phyloP scores from a whole-genome alignment of 1,140 invertebrate species.

The Aphis craccivora region DNA sequence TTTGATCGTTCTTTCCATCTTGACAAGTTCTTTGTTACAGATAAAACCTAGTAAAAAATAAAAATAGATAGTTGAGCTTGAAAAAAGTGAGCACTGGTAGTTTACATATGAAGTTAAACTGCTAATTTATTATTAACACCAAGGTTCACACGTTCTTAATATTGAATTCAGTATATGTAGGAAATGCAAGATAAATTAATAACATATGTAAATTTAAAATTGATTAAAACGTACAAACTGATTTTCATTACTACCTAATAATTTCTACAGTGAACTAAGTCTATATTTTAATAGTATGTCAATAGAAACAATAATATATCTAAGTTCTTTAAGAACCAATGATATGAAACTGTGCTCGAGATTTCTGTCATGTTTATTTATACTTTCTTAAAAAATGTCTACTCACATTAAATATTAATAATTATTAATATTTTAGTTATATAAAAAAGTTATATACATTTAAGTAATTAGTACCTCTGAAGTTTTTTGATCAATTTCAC shows the following conservation, averaged over 20 bases:
- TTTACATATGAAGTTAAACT: no score
- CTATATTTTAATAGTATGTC: neutral
- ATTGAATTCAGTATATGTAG: neutral
- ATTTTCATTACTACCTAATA: neutral
- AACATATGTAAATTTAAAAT: neutral
- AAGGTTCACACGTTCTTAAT: neutral
- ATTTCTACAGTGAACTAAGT: neutral
- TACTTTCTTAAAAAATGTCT: neutral
- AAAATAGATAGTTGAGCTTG: neutral
- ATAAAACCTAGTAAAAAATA: constrained; percentile 31
- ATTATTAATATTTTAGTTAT: neutral
- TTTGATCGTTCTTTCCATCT: constrained; percentile 54
- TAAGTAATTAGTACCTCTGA: neutral
- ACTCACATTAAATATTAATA: neutral
- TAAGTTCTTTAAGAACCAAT: neutral
- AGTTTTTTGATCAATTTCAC: constrained; percentile 51
- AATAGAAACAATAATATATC: neutral
- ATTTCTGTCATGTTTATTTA: neutral
- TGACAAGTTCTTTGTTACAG: constrained; percentile 8
- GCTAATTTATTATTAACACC: neutral
- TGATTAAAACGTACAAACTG: neutral
- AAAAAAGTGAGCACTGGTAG: no score
- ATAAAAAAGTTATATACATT: neutral
- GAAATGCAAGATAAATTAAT: neutral
- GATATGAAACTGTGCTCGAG: neutral